Percentiles rank a stretch among this genome's conserved stretches.
Evolutionary conservation across 2,113 vertebrate species (phyloP).

Genomic region (Nettapus auritus): DNA sequence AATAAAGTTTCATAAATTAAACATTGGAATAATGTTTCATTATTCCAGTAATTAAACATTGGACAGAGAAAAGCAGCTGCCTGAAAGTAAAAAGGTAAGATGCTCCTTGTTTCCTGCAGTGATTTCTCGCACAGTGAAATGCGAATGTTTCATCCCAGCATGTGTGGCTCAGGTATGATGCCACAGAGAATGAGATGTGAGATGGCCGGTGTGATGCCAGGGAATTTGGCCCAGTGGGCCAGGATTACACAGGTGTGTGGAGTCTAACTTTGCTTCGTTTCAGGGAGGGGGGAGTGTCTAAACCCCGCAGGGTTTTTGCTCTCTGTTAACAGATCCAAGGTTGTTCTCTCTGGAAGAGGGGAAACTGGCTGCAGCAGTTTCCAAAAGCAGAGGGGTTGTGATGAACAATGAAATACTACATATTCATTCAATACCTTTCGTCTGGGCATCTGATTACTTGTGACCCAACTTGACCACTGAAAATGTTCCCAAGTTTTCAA

Average conservation of each 20-base stretch:
- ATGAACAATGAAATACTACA: not conserved
- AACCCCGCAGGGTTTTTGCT: not conserved
- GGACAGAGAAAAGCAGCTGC: not conserved
- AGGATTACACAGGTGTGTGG: not conserved
- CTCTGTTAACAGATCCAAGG: not conserved
- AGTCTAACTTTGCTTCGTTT: not conserved
- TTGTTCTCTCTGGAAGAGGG: not conserved
- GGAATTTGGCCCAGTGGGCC: not conserved
- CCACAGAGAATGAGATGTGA: not conserved
- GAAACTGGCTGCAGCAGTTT: not conserved
- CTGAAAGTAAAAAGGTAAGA: not conserved
- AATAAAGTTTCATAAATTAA: not conserved
- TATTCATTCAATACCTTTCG: not conserved
- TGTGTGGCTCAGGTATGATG: not conserved
- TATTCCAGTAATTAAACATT: not conserved
- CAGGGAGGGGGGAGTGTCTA: not conserved
- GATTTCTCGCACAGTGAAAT: not conserved
- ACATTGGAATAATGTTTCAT: accelerated
- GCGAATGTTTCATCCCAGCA: accelerated
- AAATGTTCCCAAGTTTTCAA: not conserved
- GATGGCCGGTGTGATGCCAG: not conserved
- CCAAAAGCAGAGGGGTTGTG: not conserved
- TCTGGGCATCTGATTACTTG: not conserved
- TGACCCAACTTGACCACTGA: not conserved
- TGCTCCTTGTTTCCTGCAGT: not conserved